Conservation (phyloP, 2,797 vertebrate species). For the Australoheros facetus region DNA sequence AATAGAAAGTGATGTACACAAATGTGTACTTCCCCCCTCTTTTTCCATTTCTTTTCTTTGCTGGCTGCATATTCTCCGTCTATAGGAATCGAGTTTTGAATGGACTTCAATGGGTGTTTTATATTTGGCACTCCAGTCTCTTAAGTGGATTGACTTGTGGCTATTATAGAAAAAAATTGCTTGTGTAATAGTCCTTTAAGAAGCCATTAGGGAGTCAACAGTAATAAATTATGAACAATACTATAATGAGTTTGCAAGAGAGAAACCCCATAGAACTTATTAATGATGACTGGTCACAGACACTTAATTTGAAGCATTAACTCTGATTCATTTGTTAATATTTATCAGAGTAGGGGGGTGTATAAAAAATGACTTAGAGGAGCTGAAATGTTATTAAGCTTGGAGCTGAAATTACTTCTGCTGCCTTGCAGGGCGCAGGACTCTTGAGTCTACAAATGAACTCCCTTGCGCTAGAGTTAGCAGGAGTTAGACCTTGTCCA, state of each 20-base stretch:
- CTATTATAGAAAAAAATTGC: constrained; percentile 70
- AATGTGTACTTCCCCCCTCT: background rate
- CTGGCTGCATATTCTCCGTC: constrained; percentile 23
- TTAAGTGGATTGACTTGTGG: constrained; percentile 71
- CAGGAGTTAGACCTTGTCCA: constrained; percentile 26
- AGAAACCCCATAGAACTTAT: constrained; percentile 71
- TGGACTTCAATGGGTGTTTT: constrained; percentile 49
- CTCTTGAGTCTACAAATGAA: constrained; percentile 54
- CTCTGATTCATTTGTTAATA: constrained; percentile 82
- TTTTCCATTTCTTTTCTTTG: background rate
- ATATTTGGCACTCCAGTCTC: constrained; percentile 55
- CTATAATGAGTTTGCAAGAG: constrained; percentile 77
- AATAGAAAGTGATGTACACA: no score
- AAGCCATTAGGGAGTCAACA: constrained; percentile 81
- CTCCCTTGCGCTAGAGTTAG: constrained; percentile 5
- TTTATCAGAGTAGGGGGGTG: constrained; percentile 71
- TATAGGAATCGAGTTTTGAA: constrained; percentile 46
- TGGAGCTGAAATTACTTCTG: constrained; percentile 66
- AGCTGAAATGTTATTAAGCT: constrained; percentile 69
- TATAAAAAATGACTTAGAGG: constrained; percentile 68
- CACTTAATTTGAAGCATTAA: constrained; percentile 81
- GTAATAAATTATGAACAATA: constrained; percentile 82
- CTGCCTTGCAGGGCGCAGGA: constrained; percentile 49
- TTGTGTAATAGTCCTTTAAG: constrained; percentile 79
- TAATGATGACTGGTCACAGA: constrained; percentile 78